Base-by-base conservation (phyloP, 2,113 vertebrate species). In the Mus pahari region DNA sequence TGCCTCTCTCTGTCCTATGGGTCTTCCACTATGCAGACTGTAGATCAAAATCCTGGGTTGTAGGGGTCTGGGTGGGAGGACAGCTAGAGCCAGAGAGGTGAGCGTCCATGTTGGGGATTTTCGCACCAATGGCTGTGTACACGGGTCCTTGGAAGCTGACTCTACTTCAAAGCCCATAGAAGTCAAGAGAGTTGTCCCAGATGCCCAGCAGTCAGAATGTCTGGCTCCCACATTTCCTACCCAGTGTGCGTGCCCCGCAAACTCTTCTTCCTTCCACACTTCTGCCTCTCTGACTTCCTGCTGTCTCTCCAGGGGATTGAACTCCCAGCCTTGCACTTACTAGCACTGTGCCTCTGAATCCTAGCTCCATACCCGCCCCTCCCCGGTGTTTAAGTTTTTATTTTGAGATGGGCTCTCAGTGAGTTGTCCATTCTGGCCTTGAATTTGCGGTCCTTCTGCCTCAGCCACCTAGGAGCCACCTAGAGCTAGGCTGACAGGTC, bases 21-120 rank as follows among this genome's bases (percentile, higher is more conserved):
- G 8, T 16, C 39, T 45, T 31, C 53, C 17, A 5, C 5, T 0
- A 7, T 0, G 2, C 48, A 55, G 20, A 8, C 22, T 17, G 7
- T 13, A 13, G 22, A 42, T 1, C 22, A 13, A 7, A 81, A 22
- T 17, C 17, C 66, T 16, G 33, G 36, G 31, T 42, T 60, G 31
- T 22, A 36, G 11, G 33, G 39, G 19, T 31, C 19, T 9, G 73
- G 53, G 36, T 4, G 20, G 24, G 45, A 8, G 1, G 9, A 0
- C 36, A 22, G 42, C 20, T 8, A 33, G 88, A 1, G 26, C 17
- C 10, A 9, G 14, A 31, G 66, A 0, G n/a, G 50, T 16, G 1
- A 62, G 58, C 26, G 8, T 17, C 10, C 3, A 45, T 0, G 70
- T 16, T 3, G 0, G 55, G 53, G n/a, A 45, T 36, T 62, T 62